Conservation (phyloP, 2,113 vertebrate genomes). For the Cyprinus carpio region DNA sequence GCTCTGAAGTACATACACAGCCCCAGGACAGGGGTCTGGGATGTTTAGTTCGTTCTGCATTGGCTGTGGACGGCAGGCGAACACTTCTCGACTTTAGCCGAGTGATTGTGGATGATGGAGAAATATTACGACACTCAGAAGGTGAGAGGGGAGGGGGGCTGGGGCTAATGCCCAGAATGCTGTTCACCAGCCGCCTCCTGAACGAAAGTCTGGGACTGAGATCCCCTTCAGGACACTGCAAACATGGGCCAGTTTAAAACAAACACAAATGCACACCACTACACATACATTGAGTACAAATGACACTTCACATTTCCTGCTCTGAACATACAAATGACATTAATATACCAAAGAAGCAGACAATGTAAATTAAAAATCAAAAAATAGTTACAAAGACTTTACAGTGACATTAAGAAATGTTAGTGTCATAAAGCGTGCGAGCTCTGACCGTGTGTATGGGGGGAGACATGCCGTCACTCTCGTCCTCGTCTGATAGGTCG, state of each 20-base stretch:
- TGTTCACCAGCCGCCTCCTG: conserved; percentile 93
- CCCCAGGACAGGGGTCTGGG: conserved; percentile 93
- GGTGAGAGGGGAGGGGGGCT: conserved; percentile 83
- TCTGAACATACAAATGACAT: conserved; percentile 10
- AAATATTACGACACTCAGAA: conserved; percentile 55
- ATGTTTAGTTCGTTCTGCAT: conserved; percentile 76
- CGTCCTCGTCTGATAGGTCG: conserved; percentile 94
- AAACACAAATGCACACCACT: conserved; percentile 32
- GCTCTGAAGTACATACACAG: conserved; percentile 86
- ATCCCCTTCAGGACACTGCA: conserved; percentile 79
- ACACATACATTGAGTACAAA: conserved; percentile 23
- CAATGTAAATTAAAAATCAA: background rate
- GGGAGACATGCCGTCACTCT: conserved; percentile 89
- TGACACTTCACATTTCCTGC: background rate
- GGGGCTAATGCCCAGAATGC: conserved; percentile 89
- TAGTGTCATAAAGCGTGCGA: background rate
- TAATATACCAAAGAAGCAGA: background rate
- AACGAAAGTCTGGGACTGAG: conserved; percentile 87
- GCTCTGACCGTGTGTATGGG: conserved; percentile 85
- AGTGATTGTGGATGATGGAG: conserved; percentile 80
- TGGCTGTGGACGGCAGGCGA: conserved; percentile 66
- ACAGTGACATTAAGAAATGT: background rate
- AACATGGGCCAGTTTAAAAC: conserved; percentile 65
- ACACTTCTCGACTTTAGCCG: conserved; percentile 67
- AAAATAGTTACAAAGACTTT: background rate